Conservation (phyloP, 1,140 invertebrate species). For the Pseudomyrmex sp. region DNA sequence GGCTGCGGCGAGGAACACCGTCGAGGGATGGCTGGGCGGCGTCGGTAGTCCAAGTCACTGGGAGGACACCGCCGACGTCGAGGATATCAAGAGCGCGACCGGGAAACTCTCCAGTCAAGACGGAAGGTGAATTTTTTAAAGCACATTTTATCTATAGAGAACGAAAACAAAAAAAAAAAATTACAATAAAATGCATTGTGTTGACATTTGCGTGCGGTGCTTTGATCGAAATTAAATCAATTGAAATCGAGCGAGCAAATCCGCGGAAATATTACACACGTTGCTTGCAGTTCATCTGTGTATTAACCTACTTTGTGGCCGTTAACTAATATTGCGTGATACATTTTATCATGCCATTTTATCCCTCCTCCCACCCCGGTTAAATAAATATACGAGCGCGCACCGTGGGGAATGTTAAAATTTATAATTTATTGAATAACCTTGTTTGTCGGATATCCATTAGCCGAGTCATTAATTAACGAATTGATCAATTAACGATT, state of each 20-base stretch:
- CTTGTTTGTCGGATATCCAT: constrained; percentile 45
- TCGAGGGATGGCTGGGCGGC: constrained; percentile 86
- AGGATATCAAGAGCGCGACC: constrained; percentile 65
- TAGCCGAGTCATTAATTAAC: constrained; percentile 43
- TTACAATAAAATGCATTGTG: too few species aligned
- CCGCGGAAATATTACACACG: too few species aligned
- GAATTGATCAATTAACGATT: constrained; percentile 48
- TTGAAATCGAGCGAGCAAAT: too few species aligned
- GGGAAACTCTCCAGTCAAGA: constrained; percentile 76
- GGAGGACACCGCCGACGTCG: constrained; percentile 76
- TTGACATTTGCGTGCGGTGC: too few species aligned
- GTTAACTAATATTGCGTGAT: constrained; percentile 9
- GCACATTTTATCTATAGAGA: not conserved
- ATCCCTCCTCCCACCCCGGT: not conserved
- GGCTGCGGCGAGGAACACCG: constrained; percentile 85
- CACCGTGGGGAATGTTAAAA: constrained; percentile 4
- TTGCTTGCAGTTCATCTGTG: not conserved
- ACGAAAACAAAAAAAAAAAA: too few species aligned
- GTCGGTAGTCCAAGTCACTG: constrained; percentile 84
- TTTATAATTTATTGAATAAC: constrained; percentile 39
- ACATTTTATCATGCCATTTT: constrained; percentile 22
- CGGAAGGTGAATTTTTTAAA: constrained; percentile 73
- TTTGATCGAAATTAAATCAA: too few species aligned
- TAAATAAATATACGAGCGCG: constrained; percentile 5
- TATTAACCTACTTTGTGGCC: not conserved